Evolutionary conservation across 2,113 vertebrate species (phyloP).

Genomic region (Corynorhinus townsendii): DNA sequence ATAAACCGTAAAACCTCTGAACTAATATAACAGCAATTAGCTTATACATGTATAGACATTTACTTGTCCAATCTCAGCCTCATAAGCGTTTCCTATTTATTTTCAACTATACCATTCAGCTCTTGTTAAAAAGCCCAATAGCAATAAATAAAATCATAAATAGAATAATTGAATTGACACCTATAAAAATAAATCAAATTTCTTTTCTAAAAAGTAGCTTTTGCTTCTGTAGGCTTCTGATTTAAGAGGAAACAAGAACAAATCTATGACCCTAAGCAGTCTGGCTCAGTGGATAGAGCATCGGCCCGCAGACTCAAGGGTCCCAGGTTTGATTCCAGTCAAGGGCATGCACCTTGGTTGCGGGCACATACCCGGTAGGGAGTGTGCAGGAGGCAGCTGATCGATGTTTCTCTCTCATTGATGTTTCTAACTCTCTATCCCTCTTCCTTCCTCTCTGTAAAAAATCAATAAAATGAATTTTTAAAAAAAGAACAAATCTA

Average conservation of each 20-base stretch:
- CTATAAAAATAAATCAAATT: background rate
- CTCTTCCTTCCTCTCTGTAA: no score
- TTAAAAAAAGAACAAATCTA: background rate
- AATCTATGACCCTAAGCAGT: background rate
- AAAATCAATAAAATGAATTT: no score
- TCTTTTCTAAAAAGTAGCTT: background rate
- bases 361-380: no score
- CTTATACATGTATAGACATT: background rate
- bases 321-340: no score
- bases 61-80: background rate
- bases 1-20: conserved; percentile 1
- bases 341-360: no score
- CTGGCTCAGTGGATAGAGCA: no score
- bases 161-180: background rate
- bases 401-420: no score
- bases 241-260: background rate
- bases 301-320: no score
- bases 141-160: background rate
- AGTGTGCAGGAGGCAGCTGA: no score
- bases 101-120: background rate
- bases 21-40: background rate
- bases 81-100: background rate
- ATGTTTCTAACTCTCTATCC: no score
- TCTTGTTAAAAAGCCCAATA: background rate
- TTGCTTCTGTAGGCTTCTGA: background rate